Base-by-base conservation (phyloP, 2,888 invertebrate species). In the Trachelus stipa region DNA sequence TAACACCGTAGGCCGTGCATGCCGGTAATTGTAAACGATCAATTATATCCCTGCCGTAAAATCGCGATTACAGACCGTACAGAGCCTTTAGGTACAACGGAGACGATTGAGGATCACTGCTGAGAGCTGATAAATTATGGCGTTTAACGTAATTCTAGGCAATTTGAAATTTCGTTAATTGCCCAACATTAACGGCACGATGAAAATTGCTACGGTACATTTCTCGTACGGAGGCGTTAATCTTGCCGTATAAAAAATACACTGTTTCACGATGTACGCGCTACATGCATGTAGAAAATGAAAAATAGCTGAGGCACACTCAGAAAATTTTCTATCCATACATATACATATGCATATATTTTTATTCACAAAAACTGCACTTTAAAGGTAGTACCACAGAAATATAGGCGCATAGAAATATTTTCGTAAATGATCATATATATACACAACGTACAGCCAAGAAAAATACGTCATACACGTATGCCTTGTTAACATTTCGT, bases 1-100 rank as follows among this genome's bases (percentile, higher is more conserved):
- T 82, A 81, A 82, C 83, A 82, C 81, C 37, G 73, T 73, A 35
- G 74, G 73, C 23, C 77, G 56, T 68, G 74, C 71, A 69, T 71
- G 73, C 74, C 74, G 73, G 37, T 82, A 79, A 56, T 56, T 23
- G 40, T 56, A 15, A 81, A 81, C 77, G 81, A 78, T 79, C 80
- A 81, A 82, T 81, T 80, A 83, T 6, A 23, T 15, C 40, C 23
- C 40, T 23, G 40, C 40, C 23, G 40, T 56, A 23, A 56, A 56
- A 56, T 56, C 40, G 40, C 40, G 40, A 56, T 56, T 56, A 6
- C 40, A 56, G 23, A 15, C 23, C 40, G 23, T 23, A 56, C 40
- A 56, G 2, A 56, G 40, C 23, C 23, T 56, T 56, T 56, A 56
- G 0, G 23, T 56, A 15, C 6, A 56, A 40, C 15, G 37, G 15